These are phyloP conservation scores for Pyrgilauda ruficollis DNA, from an alignment of 2,113 vertebrate species.

Conservation along the genomic window DNA sequence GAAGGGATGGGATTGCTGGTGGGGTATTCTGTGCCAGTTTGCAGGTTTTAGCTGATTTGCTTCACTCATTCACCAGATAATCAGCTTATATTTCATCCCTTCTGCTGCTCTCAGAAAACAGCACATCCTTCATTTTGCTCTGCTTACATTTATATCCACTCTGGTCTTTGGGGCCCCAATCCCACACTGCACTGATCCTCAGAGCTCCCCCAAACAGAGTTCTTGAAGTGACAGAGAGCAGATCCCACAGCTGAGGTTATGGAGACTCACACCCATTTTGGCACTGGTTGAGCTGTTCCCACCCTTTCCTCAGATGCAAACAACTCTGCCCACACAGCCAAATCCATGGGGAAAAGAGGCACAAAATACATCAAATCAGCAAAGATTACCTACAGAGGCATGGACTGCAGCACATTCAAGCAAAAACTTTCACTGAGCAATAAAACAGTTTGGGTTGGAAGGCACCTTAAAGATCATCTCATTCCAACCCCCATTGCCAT, in stretches of 20 bases:
- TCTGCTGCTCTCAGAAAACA: not conserved
- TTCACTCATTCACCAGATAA: not conserved
- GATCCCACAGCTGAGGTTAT: not conserved
- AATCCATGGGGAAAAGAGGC: not conserved
- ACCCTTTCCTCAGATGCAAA: not conserved
- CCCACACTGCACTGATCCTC: accelerated
- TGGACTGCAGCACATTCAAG: not conserved
- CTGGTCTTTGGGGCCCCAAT: not conserved
- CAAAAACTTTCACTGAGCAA: not conserved
- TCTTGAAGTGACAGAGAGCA: not conserved
- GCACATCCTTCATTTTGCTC: not conserved
- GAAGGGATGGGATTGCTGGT: not conserved
- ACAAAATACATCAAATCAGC: not conserved
- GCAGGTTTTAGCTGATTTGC: slow-evolving; percentile 10
- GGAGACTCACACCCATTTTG: not conserved
- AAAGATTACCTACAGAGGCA: not conserved
- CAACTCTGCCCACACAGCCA: accelerated
- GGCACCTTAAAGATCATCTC: not conserved
- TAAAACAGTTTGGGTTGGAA: not conserved
- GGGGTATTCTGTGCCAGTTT: not conserved
- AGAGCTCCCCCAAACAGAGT: not conserved
- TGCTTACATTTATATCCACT: not conserved
- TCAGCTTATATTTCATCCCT: slow-evolving; percentile 27
- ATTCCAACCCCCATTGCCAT: not conserved
- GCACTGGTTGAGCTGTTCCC: not conserved